phyloP scores from a whole-genome alignment of 2,888 invertebrate species.

The Dryococelus australis region DNA sequence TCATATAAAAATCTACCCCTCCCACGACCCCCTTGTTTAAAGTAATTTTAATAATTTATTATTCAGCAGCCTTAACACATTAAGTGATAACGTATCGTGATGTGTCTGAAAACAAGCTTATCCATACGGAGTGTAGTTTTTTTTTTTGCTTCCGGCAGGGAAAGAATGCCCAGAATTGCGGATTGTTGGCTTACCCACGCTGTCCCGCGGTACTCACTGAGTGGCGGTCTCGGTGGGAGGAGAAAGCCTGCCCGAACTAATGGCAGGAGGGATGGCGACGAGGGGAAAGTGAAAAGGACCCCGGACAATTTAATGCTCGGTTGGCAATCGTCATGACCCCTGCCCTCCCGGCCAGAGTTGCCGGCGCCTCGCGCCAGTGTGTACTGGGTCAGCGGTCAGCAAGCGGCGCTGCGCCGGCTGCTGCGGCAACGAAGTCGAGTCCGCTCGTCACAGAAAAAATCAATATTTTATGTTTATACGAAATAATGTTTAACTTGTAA shows the following conservation, averaged over 20 bases:
- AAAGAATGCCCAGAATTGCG: background rate
- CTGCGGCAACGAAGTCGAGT: no score
- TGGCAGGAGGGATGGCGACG: background rate
- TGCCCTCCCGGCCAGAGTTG: background rate
- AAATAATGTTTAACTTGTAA: no score
- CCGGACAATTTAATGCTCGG: background rate
- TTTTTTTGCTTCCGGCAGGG: no score
- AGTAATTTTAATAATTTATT: no score
- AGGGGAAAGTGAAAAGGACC: constrained; percentile 8
- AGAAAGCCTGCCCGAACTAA: background rate
- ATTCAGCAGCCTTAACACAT: no score
- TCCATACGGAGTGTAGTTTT: no score
- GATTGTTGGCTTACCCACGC: background rate
- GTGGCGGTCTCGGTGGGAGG: background rate
- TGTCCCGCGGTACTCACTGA: background rate
- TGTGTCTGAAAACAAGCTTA: no score
- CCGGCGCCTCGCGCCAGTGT: background rate
- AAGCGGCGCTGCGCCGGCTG: background rate
- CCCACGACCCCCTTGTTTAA: no score
- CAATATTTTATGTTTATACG: no score
- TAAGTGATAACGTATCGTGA: no score
- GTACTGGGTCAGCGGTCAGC: background rate
- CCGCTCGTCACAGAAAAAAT: no score
- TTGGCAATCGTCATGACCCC: constrained; percentile 16
- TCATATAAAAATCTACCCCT: no score